A percentile compares a stretch with the other conserved stretches of the same genome.
Evolutionary conservation across 2,888 invertebrate species (phyloP).

Genomic region (Tetragnatha montana): DNA sequence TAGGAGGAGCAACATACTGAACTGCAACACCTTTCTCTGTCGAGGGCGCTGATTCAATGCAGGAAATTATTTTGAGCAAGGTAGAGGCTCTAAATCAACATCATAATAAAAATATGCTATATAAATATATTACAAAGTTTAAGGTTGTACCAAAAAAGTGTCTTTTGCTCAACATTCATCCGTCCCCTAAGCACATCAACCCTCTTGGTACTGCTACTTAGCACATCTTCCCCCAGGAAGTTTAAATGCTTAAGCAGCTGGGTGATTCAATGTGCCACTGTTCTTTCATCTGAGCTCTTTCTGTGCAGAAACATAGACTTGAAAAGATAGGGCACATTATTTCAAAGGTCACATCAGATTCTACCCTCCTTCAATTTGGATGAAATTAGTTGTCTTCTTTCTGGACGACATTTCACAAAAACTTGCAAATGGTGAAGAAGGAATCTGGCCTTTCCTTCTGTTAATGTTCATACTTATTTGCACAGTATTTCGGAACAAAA

Average conservation of each 20-base stretch:
- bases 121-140: slow-evolving; percentile 72
- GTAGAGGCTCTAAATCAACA: slow-evolving; percentile 71
- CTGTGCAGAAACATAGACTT: slow-evolving; percentile 65
- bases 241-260: slow-evolving; percentile 56
- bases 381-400: slow-evolving; percentile 68
- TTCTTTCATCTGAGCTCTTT: slow-evolving; percentile 56
- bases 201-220: slow-evolving; percentile 53
- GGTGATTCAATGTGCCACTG: slow-evolving; percentile 60
- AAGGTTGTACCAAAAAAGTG: slow-evolving; percentile 71
- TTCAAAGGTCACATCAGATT: slow-evolving; percentile 64
- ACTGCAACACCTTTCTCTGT: slow-evolving; percentile 64
- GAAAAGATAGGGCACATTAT: slow-evolving; percentile 61
- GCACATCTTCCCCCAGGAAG: slow-evolving; percentile 53
- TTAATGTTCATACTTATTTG: slow-evolving; percentile 58
- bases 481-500: slow-evolving; percentile 62
- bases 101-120: slow-evolving; percentile 72
- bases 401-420: slow-evolving; percentile 68
- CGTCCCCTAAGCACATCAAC: slow-evolving; percentile 61
- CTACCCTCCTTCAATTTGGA: slow-evolving; percentile 64
- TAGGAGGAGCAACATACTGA: slow-evolving; percentile 68
- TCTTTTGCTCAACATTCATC: slow-evolving; percentile 68
- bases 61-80: slow-evolving; percentile 69
- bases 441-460: slow-evolving; percentile 40
- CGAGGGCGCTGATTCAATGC: slow-evolving; percentile 57
- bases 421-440: slow-evolving; percentile 65